Evolutionary conservation across 1,140 invertebrate genomes (phyloP).

Genomic region (Mycetomoellerius zeteki): DNA sequence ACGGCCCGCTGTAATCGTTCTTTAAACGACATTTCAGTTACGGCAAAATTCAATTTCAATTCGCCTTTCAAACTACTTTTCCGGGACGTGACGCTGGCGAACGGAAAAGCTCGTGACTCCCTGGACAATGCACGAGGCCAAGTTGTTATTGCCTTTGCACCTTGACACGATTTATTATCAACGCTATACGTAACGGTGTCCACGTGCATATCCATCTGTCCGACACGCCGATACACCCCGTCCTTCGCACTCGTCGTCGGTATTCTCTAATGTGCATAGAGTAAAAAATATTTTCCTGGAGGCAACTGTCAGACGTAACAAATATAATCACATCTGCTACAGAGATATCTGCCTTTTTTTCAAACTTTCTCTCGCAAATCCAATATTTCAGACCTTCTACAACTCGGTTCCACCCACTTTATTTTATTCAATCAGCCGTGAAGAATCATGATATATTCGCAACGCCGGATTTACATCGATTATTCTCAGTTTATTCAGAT

Average conservation of each 20-base stretch:
- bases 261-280: conserved; percentile 3
- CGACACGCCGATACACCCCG: conserved; percentile 9
- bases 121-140: conserved; percentile 51
- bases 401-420: background rate
- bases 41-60: conserved; percentile 66
- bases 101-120: conserved; percentile 15
- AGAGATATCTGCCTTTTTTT: background rate
- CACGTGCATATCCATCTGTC: conserved; percentile 16
- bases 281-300: background rate
- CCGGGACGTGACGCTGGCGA: background rate
- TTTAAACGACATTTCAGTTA: conserved; percentile 64
- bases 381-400: conserved; percentile 5
- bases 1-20: conserved; percentile 26
- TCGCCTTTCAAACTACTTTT: conserved; percentile 61
- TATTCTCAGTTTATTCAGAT: background rate
- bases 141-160: conserved; percentile 51
- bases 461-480: background rate
- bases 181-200: background rate
- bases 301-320: background rate
- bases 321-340: conserved; percentile 15
- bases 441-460: conserved; percentile 21
- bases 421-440: background rate
- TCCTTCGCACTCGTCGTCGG: conserved; percentile 4
- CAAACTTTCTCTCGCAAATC: background rate
- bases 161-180: conserved; percentile 64